A percentile compares a stretch with the other conserved stretches of the same genome.
phyloP scores from a whole-genome alignment of 2,113 vertebrate species.

The Arvicanthis niloticus region DNA sequence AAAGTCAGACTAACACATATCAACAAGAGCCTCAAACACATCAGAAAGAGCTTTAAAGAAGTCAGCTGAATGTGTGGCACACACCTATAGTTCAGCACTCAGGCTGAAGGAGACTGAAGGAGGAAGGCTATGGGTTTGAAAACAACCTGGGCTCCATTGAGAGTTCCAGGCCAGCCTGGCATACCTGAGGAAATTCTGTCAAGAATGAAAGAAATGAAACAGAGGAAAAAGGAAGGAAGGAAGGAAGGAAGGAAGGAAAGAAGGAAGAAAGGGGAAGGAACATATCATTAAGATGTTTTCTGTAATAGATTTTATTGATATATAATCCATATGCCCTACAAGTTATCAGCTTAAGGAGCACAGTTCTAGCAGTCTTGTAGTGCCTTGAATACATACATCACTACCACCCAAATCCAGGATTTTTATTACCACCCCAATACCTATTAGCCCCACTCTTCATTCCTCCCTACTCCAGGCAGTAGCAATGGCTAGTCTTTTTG shows the following conservation, averaged over 20 bases:
- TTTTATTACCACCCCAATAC: not conserved
- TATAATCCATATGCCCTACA: not conserved
- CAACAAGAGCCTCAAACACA: not conserved
- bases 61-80: not conserved
- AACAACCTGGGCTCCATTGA: not conserved
- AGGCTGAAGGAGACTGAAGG: not conserved
- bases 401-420: slow-evolving; percentile 12
- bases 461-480: not conserved
- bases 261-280: not conserved
- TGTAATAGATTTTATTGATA: not conserved
- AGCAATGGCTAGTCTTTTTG: slow-evolving; percentile 16
- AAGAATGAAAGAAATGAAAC: too few relatives aligned
- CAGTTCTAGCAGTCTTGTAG: not conserved
- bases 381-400: not conserved
- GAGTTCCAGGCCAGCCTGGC: not conserved
- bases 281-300: not conserved
- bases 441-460: not conserved
- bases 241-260: rapidly evolving
- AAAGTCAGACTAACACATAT: not conserved
- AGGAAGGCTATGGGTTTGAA: not conserved
- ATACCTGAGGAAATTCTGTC: not conserved
- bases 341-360: not conserved
- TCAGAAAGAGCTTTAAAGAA: not conserved
- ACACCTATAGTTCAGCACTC: not conserved
- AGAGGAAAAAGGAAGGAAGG: not conserved